phyloP scores from a whole-genome alignment of 1,140 invertebrate species.

The Sycobia sp. region DNA sequence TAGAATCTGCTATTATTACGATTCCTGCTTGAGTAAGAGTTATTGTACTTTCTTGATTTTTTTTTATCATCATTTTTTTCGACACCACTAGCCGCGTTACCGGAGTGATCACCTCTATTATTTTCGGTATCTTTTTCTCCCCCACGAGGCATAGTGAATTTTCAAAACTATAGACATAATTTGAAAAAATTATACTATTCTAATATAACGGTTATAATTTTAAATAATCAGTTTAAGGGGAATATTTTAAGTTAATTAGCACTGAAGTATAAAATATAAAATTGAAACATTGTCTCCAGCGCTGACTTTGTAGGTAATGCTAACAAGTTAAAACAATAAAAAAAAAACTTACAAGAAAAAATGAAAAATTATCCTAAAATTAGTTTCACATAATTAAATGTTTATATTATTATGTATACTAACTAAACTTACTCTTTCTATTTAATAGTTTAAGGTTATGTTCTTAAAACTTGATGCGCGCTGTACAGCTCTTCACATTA shows the following conservation, averaged over 20 bases:
- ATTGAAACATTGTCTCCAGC: too few relatives aligned
- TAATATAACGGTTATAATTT: too few relatives aligned
- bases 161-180: too few relatives aligned
- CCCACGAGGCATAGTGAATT: constrained; percentile 28
- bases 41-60: constrained; percentile 12
- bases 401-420: not conserved
- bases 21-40: constrained; percentile 19
- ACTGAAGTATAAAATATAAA: too few relatives aligned
- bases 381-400: not conserved
- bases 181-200: too few relatives aligned
- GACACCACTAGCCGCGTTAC: not conserved
- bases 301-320: too few relatives aligned
- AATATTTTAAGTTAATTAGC: too few relatives aligned
- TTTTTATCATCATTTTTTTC: constrained; percentile 21
- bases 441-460: constrained; percentile 21
- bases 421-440: constrained; percentile 12
- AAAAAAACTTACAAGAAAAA: too few relatives aligned
- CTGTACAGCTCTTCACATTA: not conserved
- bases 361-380: not conserved
- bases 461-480: constrained; percentile 1
- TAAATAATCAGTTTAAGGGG: too few relatives aligned
- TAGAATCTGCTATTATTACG: constrained; percentile 23
- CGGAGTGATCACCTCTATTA: constrained; percentile 14
- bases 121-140: constrained; percentile 5
- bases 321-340: too few relatives aligned